Base-by-base conservation (phyloP, 2,113 vertebrate genomes). In the Mirounga angustirostris region DNA sequence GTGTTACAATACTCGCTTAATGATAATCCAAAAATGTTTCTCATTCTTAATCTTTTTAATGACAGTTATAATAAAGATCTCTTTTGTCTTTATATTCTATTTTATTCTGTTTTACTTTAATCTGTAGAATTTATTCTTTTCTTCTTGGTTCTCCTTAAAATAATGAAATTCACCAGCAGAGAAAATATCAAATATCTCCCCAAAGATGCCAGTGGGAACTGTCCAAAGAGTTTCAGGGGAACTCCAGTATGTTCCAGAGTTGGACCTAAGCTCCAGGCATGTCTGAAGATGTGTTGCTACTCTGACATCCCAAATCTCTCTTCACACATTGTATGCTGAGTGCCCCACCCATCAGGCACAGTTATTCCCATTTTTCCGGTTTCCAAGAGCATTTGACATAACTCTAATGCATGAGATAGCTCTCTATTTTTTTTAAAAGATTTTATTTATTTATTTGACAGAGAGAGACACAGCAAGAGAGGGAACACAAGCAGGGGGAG, bases 141-240 rank as follows among this genome's bases (percentile, higher is more conserved):
- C 69, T 87, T 86, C 59, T 67, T 94, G 50, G 80, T 52, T 67
- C 40, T 92, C 28, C n/a, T 58, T 92, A 67, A 95, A 69, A 30
- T 84, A 84, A 87, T 90, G n/a, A 96, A 97, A 63, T 63, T 22
- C 7, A 36, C 28, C 13, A 81, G 46, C 26, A 94, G 61, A 88
- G 84, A 94, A 95, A 91, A 54, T 80, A 59, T 61, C 67, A 33
- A 40, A 80, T 21, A 33, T 58, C 40, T 89, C 50, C 81, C 21
- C 71, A 24, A 82, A 73, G 54, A 43, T 50, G 89, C 93, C 94
- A 59, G 73, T 97, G 98, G 98, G 98, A 98, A 99, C 89, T 99
- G 99, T 99, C 99, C 99, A 99, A 99, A 99, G 99, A 99, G 98
- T 99, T 99, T 98, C 98, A 98, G 91, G 98, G 98, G 98, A 98